Conservation (phyloP, 1,140 invertebrate genomes). For the Neodiprion lecontei region DNA sequence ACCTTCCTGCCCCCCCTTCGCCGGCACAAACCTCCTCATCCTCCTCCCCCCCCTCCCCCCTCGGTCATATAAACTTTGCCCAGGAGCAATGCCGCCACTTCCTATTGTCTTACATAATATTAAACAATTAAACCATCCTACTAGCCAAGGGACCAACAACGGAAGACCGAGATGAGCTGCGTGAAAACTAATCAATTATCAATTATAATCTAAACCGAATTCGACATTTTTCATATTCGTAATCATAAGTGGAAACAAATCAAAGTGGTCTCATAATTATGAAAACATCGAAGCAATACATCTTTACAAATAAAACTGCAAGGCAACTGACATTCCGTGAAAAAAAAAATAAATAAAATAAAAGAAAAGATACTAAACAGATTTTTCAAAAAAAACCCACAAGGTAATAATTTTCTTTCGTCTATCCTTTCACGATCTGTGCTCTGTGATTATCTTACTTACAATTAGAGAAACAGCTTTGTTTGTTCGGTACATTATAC, state of each 20-base stretch:
- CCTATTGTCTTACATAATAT: neutral
- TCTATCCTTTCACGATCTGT: too few relatives aligned
- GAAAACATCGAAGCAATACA: too few relatives aligned
- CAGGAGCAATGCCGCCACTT: neutral
- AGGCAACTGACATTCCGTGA: too few relatives aligned
- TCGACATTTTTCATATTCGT: neutral
- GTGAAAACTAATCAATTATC: too few relatives aligned
- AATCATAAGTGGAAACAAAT: neutral
- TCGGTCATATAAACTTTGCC: neutral
- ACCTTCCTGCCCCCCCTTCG: neutral
- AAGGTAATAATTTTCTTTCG: too few relatives aligned
- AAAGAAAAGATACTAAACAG: too few relatives aligned
- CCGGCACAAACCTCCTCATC: too few relatives aligned
- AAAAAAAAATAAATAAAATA: too few relatives aligned
- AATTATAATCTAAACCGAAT: too few relatives aligned
- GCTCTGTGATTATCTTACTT: too few relatives aligned
- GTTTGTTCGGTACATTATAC: neutral
- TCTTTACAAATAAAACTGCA: too few relatives aligned
- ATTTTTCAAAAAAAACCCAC: too few relatives aligned
- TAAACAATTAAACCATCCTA: neutral
- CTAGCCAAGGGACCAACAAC: neutral
- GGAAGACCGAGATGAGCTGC: neutral
- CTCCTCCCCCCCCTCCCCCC: constrained; percentile 32
- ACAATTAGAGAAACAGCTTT: neutral
- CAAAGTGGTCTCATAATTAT: neutral